Evolutionary conservation across 2,888 invertebrate species (phyloP), one percentile per base, ranked within the genome.

Genomic region (Mimumesa dahlbomi): DNA sequence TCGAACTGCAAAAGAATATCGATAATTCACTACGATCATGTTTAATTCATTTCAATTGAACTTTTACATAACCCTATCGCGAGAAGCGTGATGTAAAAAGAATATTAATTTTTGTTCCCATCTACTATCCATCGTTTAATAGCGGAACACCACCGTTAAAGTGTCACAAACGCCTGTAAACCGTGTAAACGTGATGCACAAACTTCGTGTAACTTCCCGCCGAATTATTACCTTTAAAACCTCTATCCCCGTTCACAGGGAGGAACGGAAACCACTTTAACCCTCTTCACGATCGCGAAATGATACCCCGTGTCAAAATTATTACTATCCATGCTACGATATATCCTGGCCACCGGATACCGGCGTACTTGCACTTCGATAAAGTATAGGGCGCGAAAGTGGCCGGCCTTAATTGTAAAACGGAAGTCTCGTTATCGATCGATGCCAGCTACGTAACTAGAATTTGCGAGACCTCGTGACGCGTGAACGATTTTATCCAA

Each of bases 391-490:
- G 52, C 61, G 67, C 52, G 72, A 77, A 81, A 73, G 67, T 75
- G 78, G 78, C 69, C 73, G 69, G 53, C 70, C 74, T 77, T 83
- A 80, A 83, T 83, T 82, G 79, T 84, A 83, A 83, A 83, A 82
- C 83, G 83, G 84, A 84, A 84, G 82, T 81, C 70, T 57, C 43
- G 65, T 61, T 79, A 82, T 82, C 84, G 83, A 83, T 68, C 83
- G 79, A 66, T 40, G 53, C 38, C 54, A 56, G 61, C 38, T 58
- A 22, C 50, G 36, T 45, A 62, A 22, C 74, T 42, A 43, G 56
- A 62, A 59, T 78, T 72, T 56, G 53, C 57, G 42, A 64, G 54
- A 9, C 56, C 16, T 22, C 6, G n/a, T n/a, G n/a, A 34, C n/a
- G 34, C n/a, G n/a, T 34, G 34, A 34, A 34, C 4, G 9, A 34